Evolutionary conservation across 2,113 vertebrate species (phyloP).

Genomic region (Candoia aspera): DNA sequence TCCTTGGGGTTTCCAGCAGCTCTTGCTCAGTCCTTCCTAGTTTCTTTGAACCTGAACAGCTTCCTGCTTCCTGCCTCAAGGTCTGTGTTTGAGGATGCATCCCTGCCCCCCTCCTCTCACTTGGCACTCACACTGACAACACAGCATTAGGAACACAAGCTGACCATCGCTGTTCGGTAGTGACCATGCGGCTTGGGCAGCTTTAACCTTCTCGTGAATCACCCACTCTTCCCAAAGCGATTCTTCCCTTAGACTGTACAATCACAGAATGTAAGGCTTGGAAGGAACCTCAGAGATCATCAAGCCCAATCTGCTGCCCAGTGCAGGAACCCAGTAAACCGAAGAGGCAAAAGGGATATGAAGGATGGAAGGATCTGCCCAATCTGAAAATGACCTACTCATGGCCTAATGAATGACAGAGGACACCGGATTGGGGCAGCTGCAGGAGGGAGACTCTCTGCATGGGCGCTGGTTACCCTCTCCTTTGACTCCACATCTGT

Average conservation of each 20-base stretch:
- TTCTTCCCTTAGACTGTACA: background rate
- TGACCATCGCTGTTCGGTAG: background rate
- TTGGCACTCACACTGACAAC: background rate
- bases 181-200: too few relatives aligned
- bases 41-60: background rate
- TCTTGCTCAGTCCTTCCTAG: background rate
- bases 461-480: background rate
- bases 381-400: background rate
- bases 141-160: background rate
- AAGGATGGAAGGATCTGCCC: background rate
- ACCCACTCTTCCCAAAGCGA: background rate
- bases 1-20: background rate
- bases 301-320: background rate
- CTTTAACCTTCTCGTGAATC: background rate
- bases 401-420: background rate
- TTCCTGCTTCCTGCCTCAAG: background rate
- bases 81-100: background rate
- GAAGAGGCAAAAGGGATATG: background rate
- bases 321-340: background rate
- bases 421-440: background rate
- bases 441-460: background rate
- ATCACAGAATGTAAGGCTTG: background rate
- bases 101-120: background rate
- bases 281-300: background rate
- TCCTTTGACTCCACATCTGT: background rate